Evolutionary conservation across 2,888 invertebrate genomes (phyloP), one percentile per base, ranked within the genome.

Genomic region (Megalurothrips usitatus): DNA sequence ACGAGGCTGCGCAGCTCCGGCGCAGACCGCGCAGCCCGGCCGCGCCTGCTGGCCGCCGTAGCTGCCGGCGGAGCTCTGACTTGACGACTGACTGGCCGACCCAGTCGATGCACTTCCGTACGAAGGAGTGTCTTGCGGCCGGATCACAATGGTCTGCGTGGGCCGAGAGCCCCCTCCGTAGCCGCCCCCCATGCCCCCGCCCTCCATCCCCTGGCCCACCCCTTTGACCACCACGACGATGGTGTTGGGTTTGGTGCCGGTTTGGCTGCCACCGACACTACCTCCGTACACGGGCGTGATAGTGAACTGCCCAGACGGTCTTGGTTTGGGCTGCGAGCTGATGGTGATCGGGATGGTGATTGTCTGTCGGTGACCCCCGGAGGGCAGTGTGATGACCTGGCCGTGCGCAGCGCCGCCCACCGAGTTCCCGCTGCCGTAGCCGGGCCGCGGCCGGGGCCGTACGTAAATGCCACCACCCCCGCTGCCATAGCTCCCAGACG

Each of bases 281-380:
- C 23, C 9, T 12, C 23, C 26, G 68, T 75, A 75, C 26, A 75
- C 26, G 10, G 68, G 68, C 10, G 26, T 75, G 68, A 75, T 75
- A 26, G 68, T 75, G 68, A 26, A 12, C 68, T 75, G 68, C 0
- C 68, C 68, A 10, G 23, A 11, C 14, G 52, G 52, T 19, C 12
- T 19, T 11, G 68, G 68, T 12, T 26, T 75, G 68, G 68, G 68
- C 68, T 26, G 68, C 10, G 68, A 23, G 68, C 23, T 75, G 68
- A 75, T 26, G 68, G 68, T 75, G 12, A 75, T 4, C 11, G 68
- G 68, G 23, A 75, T 75, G 68, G 68, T 75, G 68, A 75, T 75
- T 6, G 68, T 75, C 68, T 75, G 68, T 10, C 68, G 68, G 26
- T 75, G 68, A 1, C 68, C 68, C 10, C 68, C 68, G 23, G 11